A percentile compares a stretch with the other conserved stretches of the same genome.
These are phyloP conservation scores for Lepidochrysops patricia DNA, from an alignment of 2,888 invertebrate species.

Conservation along the genomic window DNA sequence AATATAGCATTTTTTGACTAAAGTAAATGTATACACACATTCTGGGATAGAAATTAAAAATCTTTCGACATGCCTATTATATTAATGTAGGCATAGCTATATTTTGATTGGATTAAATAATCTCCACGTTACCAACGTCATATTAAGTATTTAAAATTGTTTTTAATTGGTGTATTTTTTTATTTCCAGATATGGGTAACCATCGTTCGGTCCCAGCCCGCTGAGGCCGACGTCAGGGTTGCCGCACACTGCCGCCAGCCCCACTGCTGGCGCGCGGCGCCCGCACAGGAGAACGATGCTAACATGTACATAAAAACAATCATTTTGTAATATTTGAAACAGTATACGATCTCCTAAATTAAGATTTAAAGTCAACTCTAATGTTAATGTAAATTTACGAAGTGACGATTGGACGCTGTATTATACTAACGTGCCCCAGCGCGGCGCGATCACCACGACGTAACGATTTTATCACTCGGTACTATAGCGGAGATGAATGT, in stretches of 20 bases:
- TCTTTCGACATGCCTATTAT: too few species aligned
- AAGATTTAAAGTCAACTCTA: constrained; percentile 74
- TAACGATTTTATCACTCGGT: constrained; percentile 49
- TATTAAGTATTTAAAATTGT: too few species aligned
- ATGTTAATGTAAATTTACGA: constrained; percentile 55
- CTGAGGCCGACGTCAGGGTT: constrained; percentile 28
- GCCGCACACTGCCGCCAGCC: constrained; percentile 17
- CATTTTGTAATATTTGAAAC: constrained; percentile 75
- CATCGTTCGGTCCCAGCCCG: constrained; percentile 41
- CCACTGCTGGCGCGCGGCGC: constrained; percentile 20
- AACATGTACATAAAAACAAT: constrained; percentile 67
- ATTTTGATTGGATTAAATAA: too few species aligned
- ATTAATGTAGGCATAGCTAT: too few species aligned
- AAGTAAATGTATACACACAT: too few species aligned
- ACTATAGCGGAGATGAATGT: constrained; percentile 58
- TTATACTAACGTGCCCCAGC: constrained; percentile 31
- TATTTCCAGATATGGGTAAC: constrained; percentile 60
- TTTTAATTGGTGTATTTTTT: background rate
- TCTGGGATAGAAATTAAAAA: too few species aligned
- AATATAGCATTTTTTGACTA: too few species aligned
- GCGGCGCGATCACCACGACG: constrained; percentile 59
- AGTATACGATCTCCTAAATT: constrained; percentile 75
- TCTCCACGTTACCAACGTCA: too few species aligned
- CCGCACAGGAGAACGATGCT: constrained; percentile 65
- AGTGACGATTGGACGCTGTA: constrained; percentile 59